phyloP scores from a whole-genome alignment of 2,888 invertebrate genomes.

The Trissolcus brochymenae region DNA sequence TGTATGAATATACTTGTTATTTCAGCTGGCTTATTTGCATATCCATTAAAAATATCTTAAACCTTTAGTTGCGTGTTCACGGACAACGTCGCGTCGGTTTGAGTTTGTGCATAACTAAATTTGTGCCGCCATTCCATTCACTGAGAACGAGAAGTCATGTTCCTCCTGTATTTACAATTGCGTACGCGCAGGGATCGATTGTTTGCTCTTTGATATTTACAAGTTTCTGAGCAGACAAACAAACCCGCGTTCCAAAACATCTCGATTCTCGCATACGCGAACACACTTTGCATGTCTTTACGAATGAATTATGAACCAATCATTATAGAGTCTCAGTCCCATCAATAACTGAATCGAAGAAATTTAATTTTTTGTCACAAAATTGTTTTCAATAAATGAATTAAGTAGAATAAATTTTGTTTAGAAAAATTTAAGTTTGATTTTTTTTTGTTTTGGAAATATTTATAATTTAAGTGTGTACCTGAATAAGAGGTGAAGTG shows the following conservation, averaged over 20 bases:
- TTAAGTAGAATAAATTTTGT: too few species aligned
- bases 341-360: too few species aligned
- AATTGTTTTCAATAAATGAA: too few species aligned
- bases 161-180: conserved; percentile 37
- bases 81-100: conserved; percentile 17
- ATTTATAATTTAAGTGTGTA: too few species aligned
- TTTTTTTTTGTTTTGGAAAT: too few species aligned
- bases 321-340: neutral
- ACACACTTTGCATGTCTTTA: conserved; percentile 11
- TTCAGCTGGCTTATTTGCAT: conserved; percentile 35
- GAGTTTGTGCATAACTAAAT: conserved; percentile 40
- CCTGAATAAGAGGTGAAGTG: too few species aligned
- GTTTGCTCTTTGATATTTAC: conserved; percentile 50
- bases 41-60: conserved; percentile 36
- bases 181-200: conserved; percentile 39
- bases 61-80: conserved; percentile 14
- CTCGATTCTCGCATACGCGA: neutral
- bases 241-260: conserved; percentile 22
- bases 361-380: too few species aligned
- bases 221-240: conserved; percentile 31
- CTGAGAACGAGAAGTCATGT: conserved; percentile 30
- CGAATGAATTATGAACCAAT: conserved; percentile 10
- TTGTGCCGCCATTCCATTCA: conserved; percentile 22
- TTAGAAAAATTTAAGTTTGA: too few species aligned
- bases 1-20: conserved; percentile 41